Evolutionary conservation across 1,140 invertebrate species (phyloP).

Genomic region (Nautilus pompilius): DNA sequence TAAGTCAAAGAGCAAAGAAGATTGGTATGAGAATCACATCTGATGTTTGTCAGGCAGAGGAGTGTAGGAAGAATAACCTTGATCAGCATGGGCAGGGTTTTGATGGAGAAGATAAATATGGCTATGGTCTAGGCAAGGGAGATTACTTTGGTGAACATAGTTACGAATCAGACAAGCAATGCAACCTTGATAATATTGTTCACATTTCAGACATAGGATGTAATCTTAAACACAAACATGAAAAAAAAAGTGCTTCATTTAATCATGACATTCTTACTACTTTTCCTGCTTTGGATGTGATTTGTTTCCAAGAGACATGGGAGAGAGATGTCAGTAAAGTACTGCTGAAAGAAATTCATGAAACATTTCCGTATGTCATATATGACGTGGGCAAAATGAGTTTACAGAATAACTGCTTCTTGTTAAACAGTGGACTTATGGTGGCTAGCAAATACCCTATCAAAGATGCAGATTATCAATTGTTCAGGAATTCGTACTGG

Average conservation of each 20-base stretch:
- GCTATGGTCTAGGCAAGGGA: background rate
- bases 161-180: background rate
- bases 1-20: constrained; percentile 18
- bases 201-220: background rate
- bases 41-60: constrained; percentile 8
- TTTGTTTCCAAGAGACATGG: constrained; percentile 41
- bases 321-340: constrained; percentile 25
- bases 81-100: background rate
- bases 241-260: background rate
- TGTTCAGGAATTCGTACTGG: constrained; percentile 28
- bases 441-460: constrained; percentile 52
- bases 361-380: constrained; percentile 41
- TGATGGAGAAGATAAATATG: background rate
- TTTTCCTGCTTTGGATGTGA: constrained; percentile 36
- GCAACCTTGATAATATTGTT: background rate
- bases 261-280: constrained; percentile 20
- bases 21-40: constrained; percentile 34
- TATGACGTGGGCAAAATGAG: constrained; percentile 34
- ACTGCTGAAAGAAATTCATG: constrained; percentile 35
- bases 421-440: constrained; percentile 51
- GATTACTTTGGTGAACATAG: background rate
- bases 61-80: background rate
- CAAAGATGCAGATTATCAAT: constrained; percentile 42
- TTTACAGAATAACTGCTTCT: constrained; percentile 24
- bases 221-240: background rate